Conservation (phyloP, 2,888 invertebrate species). For the Lottia scabra region DNA sequence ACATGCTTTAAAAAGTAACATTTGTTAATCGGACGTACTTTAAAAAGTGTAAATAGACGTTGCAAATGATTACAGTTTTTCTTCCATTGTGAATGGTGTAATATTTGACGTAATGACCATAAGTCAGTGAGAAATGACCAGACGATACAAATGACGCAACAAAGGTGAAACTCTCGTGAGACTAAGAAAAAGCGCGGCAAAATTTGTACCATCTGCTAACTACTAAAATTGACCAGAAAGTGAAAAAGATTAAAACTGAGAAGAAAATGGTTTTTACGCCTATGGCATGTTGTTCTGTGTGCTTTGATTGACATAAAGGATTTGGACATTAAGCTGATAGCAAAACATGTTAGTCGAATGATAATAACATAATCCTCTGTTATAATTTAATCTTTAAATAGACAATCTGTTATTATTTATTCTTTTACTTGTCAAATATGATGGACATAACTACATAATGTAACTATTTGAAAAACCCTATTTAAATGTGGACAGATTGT, state of each 20-base stretch:
- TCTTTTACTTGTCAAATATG: neutral
- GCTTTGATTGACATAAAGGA: neutral
- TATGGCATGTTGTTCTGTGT: neutral
- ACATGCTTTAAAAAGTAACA: too few relatives aligned
- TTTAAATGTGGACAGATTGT: too few relatives aligned
- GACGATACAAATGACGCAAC: neutral
- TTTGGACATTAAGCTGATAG: neutral
- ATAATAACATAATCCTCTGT: neutral
- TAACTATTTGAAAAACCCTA: too few relatives aligned
- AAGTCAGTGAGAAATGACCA: neutral
- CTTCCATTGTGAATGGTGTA: neutral
- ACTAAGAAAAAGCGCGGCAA: neutral
- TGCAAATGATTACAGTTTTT: too few relatives aligned
- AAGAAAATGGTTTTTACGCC: neutral
- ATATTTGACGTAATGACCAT: too few relatives aligned
- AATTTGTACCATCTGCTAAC: neutral
- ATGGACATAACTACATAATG: too few relatives aligned
- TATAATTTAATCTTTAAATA: neutral
- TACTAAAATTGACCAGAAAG: neutral
- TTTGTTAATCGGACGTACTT: too few relatives aligned
- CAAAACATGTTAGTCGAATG: neutral
- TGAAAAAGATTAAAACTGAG: neutral
- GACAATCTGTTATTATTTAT: neutral
- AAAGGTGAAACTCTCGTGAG: neutral
- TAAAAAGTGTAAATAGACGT: too few relatives aligned